These are phyloP conservation scores for Mungos mungo DNA, from an alignment of 2,113 vertebrate genomes.

Conservation along the genomic window DNA sequence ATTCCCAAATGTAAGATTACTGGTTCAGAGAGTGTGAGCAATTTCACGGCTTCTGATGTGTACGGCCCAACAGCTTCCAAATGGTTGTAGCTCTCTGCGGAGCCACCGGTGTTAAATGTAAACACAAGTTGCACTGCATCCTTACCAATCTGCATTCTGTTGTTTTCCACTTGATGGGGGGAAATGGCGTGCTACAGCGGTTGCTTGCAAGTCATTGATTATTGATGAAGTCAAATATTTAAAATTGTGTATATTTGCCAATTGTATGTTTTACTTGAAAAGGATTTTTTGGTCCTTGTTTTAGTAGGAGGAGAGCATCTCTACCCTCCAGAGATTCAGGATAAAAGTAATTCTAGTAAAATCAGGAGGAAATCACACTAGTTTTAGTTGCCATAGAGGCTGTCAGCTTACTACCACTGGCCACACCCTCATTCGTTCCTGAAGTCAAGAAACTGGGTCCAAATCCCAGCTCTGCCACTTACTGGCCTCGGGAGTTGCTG, in stretches of 20 bases:
- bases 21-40: conserved; percentile 39
- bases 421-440: neutral
- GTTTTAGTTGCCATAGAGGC: neutral
- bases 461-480: neutral
- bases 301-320: neutral
- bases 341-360: neutral
- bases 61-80: neutral
- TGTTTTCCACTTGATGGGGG: neutral
- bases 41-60: neutral
- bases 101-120: neutral
- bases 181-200: neutral
- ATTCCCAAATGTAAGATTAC: neutral
- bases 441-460: neutral
- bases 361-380: neutral
- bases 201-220: neutral
- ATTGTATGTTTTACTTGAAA: neutral
- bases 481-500: neutral
- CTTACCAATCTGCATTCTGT: neutral
- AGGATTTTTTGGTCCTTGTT: neutral
- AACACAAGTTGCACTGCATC: neutral
- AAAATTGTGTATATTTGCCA: neutral
- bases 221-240: conserved; percentile 15
- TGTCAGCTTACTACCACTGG: neutral
- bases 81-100: neutral
- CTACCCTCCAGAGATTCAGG: neutral